Evolutionary conservation across 2,888 invertebrate genomes (phyloP), one percentile per base, ranked within the genome.

Genomic region (Macaria notata): DNA sequence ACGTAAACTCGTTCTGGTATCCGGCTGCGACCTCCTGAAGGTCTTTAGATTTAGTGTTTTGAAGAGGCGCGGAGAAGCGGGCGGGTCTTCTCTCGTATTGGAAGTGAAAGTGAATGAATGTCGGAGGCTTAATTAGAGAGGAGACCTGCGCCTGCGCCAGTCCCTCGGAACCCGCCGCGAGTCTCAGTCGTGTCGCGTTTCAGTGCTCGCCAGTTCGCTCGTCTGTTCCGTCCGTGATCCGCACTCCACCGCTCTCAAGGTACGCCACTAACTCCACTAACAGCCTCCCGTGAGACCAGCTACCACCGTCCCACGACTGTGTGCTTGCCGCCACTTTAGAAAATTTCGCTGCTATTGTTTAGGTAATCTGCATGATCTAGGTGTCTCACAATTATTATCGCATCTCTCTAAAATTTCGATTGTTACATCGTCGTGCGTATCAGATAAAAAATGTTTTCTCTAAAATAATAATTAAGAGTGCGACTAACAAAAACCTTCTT

Each of bases 81-180:
- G 79, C 77, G 83, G 82, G 76, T 86, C 88, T 81, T 87, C 84
- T 84, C 84, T 83, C 76, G 74, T 82, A 84, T 87, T 89, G 84
- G 88, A 91, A 91, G 91, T 91, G 91, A 91, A 91, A 91, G 91
- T 90, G 88, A 90, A 88, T 88, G 91, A 90, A 88, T 88, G 86
- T 81, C 86, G 76, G 85, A 88, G 88, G 83, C 88, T 91, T 91
- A 91, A 90, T 91, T 91, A 90, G 88, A 90, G 91, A 90, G 86
- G 87, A 88, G 85, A 79, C 79, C 78, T 75, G 83, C 79, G 84
- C 76, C 78, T 79, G 84, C 83, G 86, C 77, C 87, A 91, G 91
- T 91, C 84, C 84, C 84, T 83, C 85, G 76, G 82, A 78, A 78
- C 72, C 78, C 83, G 81, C 67, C 87, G 88, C 86, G 84, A 77